Base-by-base conservation (phyloP, 2,113 vertebrate species). In the Psilopsiagon aymara region DNA sequence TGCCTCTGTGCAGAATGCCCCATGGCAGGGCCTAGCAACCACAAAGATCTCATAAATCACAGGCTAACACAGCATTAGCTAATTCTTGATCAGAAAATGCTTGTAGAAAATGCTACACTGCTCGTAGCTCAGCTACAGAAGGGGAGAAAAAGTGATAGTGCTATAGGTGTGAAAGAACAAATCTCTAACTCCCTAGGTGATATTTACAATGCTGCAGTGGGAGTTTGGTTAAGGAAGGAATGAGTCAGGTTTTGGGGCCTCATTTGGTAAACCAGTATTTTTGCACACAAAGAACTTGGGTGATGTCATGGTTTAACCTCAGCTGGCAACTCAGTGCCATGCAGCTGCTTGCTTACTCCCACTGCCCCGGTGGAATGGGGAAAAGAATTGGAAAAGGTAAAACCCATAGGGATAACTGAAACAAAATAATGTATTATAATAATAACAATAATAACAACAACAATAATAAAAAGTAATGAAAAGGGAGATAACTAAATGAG, bases 201-300 rank as follows among this genome's bases (percentile, higher is more conserved):
- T 92, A 94, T 89, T 96, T 95, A 89, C 66, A 87, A 37, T 92
- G 23, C 14, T 78, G 52, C 62, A 76, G 80, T 27, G 41, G 57
- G 37, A 93, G 49, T 44, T 83, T 60, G n/a, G 41, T 67, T 86
- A 81, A 92, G 27, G 44, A 81, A 84, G 28, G 68, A 66, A 31
- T 84, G 86, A 95, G 67, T 82, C 83, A 80, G 69, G 29, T 23
- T 52, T 73, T 96, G 64, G 69, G 88, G 79, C 68, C 79, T 77
- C 59, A 17, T 88, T 86, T 74, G 37, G 28, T 86, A 88, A 95
- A 95, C 12, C 33, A 79, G 6, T 71, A 63, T 67, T 95, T 94
- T 66, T 85, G 31, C 53, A 87, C 4, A 9, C 0, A 1, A 69
- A 53, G 59, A 93, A 33, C 62, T 91, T 66, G 33, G 27, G 35